phyloP scores from a whole-genome alignment of 2,888 invertebrate genomes.

The Vannuccia rotundouncinata region DNA sequence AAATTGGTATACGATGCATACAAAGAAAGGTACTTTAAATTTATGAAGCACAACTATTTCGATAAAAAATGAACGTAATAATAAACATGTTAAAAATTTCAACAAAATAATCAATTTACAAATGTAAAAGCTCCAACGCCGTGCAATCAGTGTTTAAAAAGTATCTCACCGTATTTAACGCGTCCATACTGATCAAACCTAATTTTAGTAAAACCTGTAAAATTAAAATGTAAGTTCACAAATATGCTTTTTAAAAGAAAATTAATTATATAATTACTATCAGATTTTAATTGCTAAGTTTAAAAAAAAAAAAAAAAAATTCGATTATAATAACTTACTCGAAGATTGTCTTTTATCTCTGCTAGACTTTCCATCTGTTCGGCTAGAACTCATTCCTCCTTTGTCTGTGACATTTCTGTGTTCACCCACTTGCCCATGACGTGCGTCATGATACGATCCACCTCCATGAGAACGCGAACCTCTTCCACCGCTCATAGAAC shows the following conservation, averaged over 20 bases:
- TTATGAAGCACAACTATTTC: too few relatives aligned
- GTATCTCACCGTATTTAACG: not conserved
- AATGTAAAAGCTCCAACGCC: not conserved
- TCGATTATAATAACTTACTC: constrained; percentile 17
- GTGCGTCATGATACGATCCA: not conserved
- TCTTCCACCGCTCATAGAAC: not conserved
- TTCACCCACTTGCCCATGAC: not conserved
- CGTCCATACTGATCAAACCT: constrained; percentile 11
- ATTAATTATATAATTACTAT: not conserved
- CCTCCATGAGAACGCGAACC: not conserved
- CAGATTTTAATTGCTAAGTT: too few relatives aligned
- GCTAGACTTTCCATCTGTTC: not conserved
- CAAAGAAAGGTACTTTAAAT: too few relatives aligned
- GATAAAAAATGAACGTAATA: too few relatives aligned
- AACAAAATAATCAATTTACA: too few relatives aligned
- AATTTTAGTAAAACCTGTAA: constrained; percentile 15
- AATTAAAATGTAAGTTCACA: constrained; percentile 22
- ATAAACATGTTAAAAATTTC: too few relatives aligned
- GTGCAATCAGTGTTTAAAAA: not conserved
- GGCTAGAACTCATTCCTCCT: not conserved
- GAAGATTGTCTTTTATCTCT: constrained; percentile 35
- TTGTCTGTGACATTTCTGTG: not conserved
- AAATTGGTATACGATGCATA: too few relatives aligned
- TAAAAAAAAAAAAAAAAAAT: not conserved
- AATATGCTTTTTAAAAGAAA: not conserved